Base-by-base conservation (phyloP, 2,888 invertebrate species). In the Neoitamus cyanurus region DNA sequence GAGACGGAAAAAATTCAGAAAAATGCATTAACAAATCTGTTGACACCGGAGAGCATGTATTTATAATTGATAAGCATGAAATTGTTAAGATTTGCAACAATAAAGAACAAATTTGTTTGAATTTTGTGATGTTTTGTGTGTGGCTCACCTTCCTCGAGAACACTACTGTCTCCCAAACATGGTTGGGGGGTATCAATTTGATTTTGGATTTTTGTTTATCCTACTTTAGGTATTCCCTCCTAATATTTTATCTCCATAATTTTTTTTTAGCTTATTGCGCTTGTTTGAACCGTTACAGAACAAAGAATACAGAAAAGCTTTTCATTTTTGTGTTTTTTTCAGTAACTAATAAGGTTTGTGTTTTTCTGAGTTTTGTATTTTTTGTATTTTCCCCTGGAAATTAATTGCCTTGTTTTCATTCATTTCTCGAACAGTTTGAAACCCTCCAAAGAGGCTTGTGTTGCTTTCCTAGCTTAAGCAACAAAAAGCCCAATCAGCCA, bases 391-490 rank as follows among this genome's bases (percentile, higher is more conserved):
- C 48, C 28, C 15, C n/a, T 42, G n/a, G 42, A 42, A 25, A 30
- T 13, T 72, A 37, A 69, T 72, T 83, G 9, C 28, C 37, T 28
- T 42, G 37, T 34, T 11, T 34, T 69, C 25, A 31, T 72, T 83
- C n/a, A 48, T 72, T 42, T 68, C 28, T 25, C 34, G 31, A 77
- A 48, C 73, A 86, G 85, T 86, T 86, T 84, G 84, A 85, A 77
- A 87, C 84, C 36, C 84, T 86, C n/a, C 87, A 87, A 85, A 70
- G 87, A 73, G 87, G 87, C 69, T 85, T 87, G 72, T 88, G 88
- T 84, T 88, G 88, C 82, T 87, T 88, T 86, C 88, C 88, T 30
- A 86, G 87, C 80, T 86, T 88, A 84, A 86, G 86, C 36, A 86
- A 85, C 11, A 88, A 88, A 73, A 88, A 88, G 84, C 85, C 87